These are phyloP conservation scores for Romanomermis culicivorax DNA, from an alignment of 2,888 invertebrate genomes.

Conservation along the genomic window DNA sequence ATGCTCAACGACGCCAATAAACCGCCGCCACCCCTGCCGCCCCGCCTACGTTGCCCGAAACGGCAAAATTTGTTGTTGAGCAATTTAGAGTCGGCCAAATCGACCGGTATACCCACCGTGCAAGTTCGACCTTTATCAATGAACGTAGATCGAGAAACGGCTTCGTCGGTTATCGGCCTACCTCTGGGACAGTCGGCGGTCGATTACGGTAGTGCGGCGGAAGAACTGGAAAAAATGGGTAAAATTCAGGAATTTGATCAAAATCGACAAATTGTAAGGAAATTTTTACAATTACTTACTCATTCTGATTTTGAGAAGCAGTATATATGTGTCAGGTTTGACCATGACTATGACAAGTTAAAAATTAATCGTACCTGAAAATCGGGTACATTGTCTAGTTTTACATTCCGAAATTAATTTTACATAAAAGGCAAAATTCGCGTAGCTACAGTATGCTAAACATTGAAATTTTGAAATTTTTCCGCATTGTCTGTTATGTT, in stretches of 20 bases:
- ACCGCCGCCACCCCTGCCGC: slow-evolving; percentile 20
- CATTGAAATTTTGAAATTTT: too few species aligned
- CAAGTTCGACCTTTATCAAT: slow-evolving; percentile 7
- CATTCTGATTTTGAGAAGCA: too few species aligned
- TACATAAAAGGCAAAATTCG: too few species aligned
- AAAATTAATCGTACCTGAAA: too few species aligned
- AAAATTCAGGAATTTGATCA: neutral
- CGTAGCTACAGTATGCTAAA: too few species aligned
- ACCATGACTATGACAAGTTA: too few species aligned
- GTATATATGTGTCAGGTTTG: too few species aligned
- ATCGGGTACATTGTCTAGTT: too few species aligned
- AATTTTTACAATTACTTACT: too few species aligned
- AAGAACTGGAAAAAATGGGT: slow-evolving; percentile 26
- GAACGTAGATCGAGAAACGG: slow-evolving; percentile 37
- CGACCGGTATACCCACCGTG: slow-evolving; percentile 16
- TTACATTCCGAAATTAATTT: too few species aligned
- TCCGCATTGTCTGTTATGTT: too few species aligned
- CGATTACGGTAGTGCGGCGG: slow-evolving; percentile 31
- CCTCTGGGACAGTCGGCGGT: slow-evolving; percentile 24
- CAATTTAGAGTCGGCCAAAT: slow-evolving; percentile 12
- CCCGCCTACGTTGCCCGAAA: slow-evolving; percentile 14
- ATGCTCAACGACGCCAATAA: slow-evolving; percentile 2
- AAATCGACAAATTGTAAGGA: too few species aligned
- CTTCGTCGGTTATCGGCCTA: slow-evolving; percentile 17
- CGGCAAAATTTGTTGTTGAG: slow-evolving; percentile 7